Conservation (phyloP, 2,888 invertebrate species). For the Dasypogon diadema region DNA sequence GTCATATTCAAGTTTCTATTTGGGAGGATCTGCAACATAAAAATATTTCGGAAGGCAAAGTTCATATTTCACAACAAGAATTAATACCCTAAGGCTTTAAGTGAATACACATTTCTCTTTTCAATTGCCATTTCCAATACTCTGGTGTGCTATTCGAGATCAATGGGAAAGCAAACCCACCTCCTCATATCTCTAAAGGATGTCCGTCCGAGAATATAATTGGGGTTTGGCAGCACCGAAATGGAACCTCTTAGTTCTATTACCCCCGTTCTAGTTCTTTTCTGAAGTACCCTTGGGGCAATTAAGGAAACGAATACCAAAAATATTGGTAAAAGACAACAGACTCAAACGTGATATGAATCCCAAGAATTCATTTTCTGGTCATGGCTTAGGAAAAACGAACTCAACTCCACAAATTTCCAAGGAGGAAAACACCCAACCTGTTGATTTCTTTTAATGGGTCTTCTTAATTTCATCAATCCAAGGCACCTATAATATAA, state of each 20-base stretch:
- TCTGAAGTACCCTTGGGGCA: neutral
- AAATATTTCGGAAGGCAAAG: too few relatives aligned
- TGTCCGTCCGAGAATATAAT: too few relatives aligned
- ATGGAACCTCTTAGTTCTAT: conserved; percentile 5
- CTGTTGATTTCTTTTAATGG: neutral
- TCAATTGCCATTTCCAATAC: neutral
- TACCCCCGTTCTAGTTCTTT: neutral
- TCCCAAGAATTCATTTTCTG: neutral
- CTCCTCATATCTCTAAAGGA: neutral
- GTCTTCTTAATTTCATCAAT: neutral
- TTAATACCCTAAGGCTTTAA: neutral
- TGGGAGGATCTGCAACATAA: too few relatives aligned
- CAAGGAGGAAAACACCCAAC: neutral
- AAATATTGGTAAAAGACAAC: conserved; percentile 14
- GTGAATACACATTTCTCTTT: too few relatives aligned
- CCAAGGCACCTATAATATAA: neutral
- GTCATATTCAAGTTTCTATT: too few relatives aligned
- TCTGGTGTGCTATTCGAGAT: conserved; percentile 1
- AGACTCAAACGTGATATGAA: conserved; percentile 1
- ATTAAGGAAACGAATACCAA: neutral
- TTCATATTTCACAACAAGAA: too few relatives aligned
- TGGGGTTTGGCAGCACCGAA: neutral
- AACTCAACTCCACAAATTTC: neutral
- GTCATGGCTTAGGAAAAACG: neutral
- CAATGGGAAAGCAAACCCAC: conserved; percentile 9